Conservation (phyloP, 2,888 invertebrate genomes). For the Athripsodes cinereus region DNA sequence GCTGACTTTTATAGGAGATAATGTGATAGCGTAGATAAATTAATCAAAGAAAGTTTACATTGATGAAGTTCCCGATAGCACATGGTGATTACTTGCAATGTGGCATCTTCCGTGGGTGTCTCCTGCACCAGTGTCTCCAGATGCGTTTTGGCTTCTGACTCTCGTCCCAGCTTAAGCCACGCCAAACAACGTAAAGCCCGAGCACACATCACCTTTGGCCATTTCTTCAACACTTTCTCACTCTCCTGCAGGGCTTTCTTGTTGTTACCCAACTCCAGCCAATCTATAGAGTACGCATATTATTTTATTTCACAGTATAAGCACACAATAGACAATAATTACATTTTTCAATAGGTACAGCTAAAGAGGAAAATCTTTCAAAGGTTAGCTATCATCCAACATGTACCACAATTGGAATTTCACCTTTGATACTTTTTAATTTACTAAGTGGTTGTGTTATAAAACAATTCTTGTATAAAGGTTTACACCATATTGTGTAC, state of each 20-base stretch:
- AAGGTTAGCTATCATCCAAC: too few relatives aligned
- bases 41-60: conserved; percentile 50
- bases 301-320: too few relatives aligned
- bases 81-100: conserved; percentile 91
- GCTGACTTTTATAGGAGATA: too few relatives aligned
- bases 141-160: conserved; percentile 69
- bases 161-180: conserved; percentile 79
- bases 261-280: conserved; percentile 91
- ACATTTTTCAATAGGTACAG: too few relatives aligned
- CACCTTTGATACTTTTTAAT: too few relatives aligned
- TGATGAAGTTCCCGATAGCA: conserved; percentile 90
- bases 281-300: too few relatives aligned
- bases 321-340: neutral
- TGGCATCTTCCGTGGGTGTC: conserved; percentile 85
- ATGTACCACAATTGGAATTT: too few relatives aligned
- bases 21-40: neutral
- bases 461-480: too few relatives aligned
- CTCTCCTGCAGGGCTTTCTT: conserved; percentile 96
- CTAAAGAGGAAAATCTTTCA: too few relatives aligned
- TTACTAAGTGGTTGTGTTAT: too few relatives aligned
- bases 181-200: conserved; percentile 91
- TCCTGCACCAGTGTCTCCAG: conserved; percentile 72
- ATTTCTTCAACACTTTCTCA: conserved; percentile 92
- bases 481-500: too few relatives aligned
- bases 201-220: conserved; percentile 81